Conservation (phyloP, 2,888 invertebrate species). For the Pollenia griseotomentosa region DNA sequence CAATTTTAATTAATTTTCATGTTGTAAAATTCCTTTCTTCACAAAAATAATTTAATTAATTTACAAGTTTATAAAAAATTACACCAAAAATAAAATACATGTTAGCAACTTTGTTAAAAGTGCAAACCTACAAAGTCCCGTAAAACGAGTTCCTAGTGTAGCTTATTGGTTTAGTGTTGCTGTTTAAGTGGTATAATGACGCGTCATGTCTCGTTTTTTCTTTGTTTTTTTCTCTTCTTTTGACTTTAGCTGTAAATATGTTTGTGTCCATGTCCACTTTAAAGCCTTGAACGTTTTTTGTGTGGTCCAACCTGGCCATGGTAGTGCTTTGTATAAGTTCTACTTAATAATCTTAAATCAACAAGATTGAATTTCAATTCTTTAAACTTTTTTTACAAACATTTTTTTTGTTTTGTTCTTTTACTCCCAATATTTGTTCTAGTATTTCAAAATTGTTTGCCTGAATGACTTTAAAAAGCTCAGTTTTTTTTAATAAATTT, state of each 20-base stretch:
- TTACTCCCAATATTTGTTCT: slow-evolving; percentile 20
- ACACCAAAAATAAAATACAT: too few relatives aligned
- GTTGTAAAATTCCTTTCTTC: too few relatives aligned
- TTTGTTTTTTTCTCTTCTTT: slow-evolving; percentile 24
- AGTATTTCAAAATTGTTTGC: slow-evolving; percentile 28
- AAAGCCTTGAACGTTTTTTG: slow-evolving; percentile 42
- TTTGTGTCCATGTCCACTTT: slow-evolving; percentile 51
- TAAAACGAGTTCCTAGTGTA: background rate
- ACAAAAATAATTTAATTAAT: too few relatives aligned
- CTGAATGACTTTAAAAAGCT: slow-evolving; percentile 53
- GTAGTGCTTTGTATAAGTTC: slow-evolving; percentile 48
- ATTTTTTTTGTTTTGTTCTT: slow-evolving; percentile 16
- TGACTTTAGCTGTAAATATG: slow-evolving; percentile 15
- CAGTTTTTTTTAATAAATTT: background rate
- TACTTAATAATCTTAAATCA: slow-evolving; percentile 52
- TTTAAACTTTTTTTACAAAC: background rate
- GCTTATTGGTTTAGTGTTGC: slow-evolving; percentile 35
- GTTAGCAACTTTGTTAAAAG: background rate
- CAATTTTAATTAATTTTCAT: too few relatives aligned
- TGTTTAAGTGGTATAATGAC: slow-evolving; percentile 65
- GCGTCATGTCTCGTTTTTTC: slow-evolving; percentile 54
- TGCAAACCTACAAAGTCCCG: background rate
- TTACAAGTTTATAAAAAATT: too few relatives aligned
- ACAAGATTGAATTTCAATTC: slow-evolving; percentile 63
- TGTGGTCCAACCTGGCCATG: slow-evolving; percentile 62